Evolutionary conservation across 1,140 invertebrate species (phyloP).

Genomic region (Psilanteris sp.): DNA sequence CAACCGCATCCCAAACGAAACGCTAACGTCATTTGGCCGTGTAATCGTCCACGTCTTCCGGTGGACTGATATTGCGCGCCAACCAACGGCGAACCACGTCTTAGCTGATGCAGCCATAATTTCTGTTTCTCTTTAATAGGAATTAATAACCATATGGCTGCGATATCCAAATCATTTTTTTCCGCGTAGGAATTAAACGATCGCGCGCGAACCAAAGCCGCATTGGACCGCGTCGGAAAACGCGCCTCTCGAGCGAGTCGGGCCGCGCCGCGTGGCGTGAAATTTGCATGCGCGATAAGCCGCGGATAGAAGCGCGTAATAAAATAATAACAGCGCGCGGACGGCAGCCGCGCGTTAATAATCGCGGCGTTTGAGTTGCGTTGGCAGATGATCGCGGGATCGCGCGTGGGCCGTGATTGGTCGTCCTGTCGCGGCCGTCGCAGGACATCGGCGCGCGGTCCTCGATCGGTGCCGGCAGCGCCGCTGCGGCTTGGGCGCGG

Average conservation of each 20-base stretch:
- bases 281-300: conserved; percentile 11
- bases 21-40: no score
- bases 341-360: conserved; percentile 30
- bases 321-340: conserved; percentile 12
- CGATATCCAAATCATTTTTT: no score
- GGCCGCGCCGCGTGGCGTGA: neutral
- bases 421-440: conserved; percentile 44
- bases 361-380: conserved; percentile 43
- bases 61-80: no score
- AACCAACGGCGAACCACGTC: no score
- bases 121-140: no score
- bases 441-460: conserved; percentile 38
- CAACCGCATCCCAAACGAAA: no score
- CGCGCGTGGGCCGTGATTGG: conserved; percentile 22
- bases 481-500: conserved; percentile 21
- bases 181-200: no score
- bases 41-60: no score
- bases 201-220: neutral
- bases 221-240: no score
- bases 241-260: no score
- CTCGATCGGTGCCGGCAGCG: conserved; percentile 32
- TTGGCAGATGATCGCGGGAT: conserved; percentile 35
- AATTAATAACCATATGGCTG: no score
- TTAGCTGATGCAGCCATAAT: no score
- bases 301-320: conserved; percentile 5